Evolutionary conservation across 1,140 invertebrate genomes (phyloP), one percentile per base, ranked within the genome.

Genomic region (Zaprionus vittiger): DNA sequence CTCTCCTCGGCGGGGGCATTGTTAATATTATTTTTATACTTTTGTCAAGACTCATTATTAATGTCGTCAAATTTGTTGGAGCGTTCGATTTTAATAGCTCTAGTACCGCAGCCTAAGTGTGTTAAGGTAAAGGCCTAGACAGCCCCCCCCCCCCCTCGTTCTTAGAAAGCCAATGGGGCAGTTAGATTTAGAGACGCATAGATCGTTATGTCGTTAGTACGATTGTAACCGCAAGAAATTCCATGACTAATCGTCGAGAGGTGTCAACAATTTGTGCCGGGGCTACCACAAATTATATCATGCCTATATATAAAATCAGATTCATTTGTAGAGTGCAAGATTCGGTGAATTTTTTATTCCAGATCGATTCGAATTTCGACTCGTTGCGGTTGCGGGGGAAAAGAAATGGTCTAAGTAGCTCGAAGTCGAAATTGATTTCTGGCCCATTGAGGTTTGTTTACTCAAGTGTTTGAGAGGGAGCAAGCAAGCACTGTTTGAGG

Each of bases 21-120:
- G 34, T 62, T 70, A 55, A 56, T 70, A 61, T 72, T 73, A 62
- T 73, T 57, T 73, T 66, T 67, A 66, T 73, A 73, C 56, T 77
- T 17, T 73, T 77, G 69, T 56, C 62, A 64, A 71, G 62, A 71
- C 73, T 61, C 67, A 75, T 75, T 71, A 75, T 75, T 70, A 75
- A 71, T 71, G 69, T 75, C 73, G 61, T 75, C 67, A 80, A 82
- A 77, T 77, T 79, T 80, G 80, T 73, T 82, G 69, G 80, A 82
- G 80, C 80, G 77, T 82, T 82, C 54, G 69, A 73, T 76, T 81
- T 73, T 81, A 81, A 81, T 81, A 77, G 63, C 63, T 73, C 56
- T 44, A 56, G 55, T 60, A 34, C 31, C 59, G 44, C 44, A 17
- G 47, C 15, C 12, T 9, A 77, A 77, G 41, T 73, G 22, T 77